Conservation (phyloP, 2,888 invertebrate genomes). For the Ommatoiulus sabulosus region DNA sequence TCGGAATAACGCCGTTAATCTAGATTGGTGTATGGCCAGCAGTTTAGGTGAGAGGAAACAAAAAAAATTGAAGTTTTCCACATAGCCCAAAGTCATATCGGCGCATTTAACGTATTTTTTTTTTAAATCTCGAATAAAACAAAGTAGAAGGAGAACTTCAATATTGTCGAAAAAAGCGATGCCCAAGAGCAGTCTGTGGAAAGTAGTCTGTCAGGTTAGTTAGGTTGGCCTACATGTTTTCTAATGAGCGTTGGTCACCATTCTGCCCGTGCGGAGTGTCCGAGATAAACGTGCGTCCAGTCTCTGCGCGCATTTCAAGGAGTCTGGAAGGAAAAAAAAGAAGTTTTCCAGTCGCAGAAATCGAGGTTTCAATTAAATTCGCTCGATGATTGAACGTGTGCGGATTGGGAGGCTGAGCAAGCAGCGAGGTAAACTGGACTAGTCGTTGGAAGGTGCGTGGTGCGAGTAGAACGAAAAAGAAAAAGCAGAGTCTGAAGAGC, state of each 20-base stretch:
- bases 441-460: background rate
- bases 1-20: background rate
- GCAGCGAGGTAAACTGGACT: conserved; percentile 11
- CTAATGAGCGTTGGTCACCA: conserved; percentile 43
- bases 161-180: conserved; percentile 25
- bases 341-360: background rate
- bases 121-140: background rate
- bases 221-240: conserved; percentile 47
- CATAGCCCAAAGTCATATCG: background rate
- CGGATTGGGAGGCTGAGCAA: background rate
- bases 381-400: background rate
- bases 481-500: too few relatives aligned
- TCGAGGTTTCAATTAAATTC: conserved; percentile 21
- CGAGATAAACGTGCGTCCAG: conserved; percentile 42
- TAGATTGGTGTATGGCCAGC: background rate
- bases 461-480: too few relatives aligned
- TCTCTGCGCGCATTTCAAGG: conserved; percentile 21
- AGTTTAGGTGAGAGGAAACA: background rate
- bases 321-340: background rate
- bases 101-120: background rate
- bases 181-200: conserved; percentile 29
- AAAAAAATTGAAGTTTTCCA: background rate
- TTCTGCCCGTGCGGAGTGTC: conserved; percentile 19
- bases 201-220: conserved; percentile 45
- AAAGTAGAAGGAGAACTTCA: background rate